Evolutionary conservation across 2,797 vertebrate genomes (phyloP).

Genomic region (Echiichthys vipera): DNA sequence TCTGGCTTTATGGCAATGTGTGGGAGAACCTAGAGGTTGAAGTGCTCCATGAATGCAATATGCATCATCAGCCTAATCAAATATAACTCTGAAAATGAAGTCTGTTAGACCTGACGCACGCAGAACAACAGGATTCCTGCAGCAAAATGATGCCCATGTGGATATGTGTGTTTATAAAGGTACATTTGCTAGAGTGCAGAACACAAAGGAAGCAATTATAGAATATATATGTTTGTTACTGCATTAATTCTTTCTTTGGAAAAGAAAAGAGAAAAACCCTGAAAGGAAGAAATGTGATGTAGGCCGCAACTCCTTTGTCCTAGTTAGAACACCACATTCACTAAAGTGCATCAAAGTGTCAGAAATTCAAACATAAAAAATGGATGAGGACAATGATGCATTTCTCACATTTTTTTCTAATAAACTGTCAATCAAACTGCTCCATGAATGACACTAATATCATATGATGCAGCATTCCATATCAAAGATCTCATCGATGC

Average conservation of each 20-base stretch:
- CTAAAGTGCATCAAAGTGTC: constrained; percentile 68
- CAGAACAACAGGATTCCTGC: constrained; percentile 56
- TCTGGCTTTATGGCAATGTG: constrained; percentile 50
- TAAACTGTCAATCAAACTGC: constrained; percentile 73
- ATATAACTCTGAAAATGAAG: constrained; percentile 69
- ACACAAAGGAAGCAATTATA: constrained; percentile 58
- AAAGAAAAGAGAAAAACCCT: constrained; percentile 17
- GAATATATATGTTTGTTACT: constrained; percentile 46
- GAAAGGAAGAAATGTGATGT: constrained; percentile 26
- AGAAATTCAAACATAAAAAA: constrained; percentile 69
- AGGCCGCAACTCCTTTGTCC: constrained; percentile 58
- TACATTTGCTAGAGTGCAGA: constrained; percentile 27
- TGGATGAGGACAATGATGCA: constrained; percentile 65
- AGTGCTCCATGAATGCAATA: constrained; percentile 63
- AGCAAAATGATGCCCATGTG: constrained; percentile 34
- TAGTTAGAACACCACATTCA: constrained; percentile 48
- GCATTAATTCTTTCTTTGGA: constrained; percentile 46
- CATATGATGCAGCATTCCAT: constrained; percentile 73
- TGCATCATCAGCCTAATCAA: constrained; percentile 74
- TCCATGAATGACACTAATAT: constrained; percentile 71
- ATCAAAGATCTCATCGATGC: constrained; percentile 72
- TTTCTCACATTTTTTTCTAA: constrained; percentile 69
- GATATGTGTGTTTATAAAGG: constrained; percentile 27
- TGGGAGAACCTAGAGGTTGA: constrained; percentile 56
- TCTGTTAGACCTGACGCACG: constrained; percentile 61